Evolutionary conservation across 2,888 invertebrate species (phyloP).

Genomic region (Aphidoletes aphidimyza): DNA sequence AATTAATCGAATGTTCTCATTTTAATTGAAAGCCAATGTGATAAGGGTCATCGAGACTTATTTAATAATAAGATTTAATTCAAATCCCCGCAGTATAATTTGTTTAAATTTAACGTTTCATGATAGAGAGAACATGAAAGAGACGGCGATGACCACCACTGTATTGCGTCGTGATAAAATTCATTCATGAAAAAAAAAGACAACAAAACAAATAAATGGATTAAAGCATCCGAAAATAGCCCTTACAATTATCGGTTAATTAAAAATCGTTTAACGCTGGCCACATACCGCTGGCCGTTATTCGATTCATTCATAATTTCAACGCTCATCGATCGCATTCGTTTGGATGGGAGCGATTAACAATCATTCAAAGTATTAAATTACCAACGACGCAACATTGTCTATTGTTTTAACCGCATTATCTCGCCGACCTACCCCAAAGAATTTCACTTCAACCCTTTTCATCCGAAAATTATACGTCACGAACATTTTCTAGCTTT

Average conservation of each 20-base stretch:
- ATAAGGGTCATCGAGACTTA: conserved; percentile 24
- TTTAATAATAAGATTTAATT: conserved; percentile 19
- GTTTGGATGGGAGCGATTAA: too few relatives aligned
- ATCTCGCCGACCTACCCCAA: conserved; percentile 8
- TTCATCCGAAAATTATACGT: not conserved
- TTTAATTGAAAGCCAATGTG: not conserved
- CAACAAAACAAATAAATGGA: not conserved
- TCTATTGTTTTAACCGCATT: not conserved
- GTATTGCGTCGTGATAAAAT: not conserved
- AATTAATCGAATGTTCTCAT: not conserved
- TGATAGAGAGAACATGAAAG: not conserved
- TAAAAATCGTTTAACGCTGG: conserved; percentile 13
- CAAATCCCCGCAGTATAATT: not conserved
- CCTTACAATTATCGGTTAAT: not conserved
- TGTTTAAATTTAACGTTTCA: not conserved
- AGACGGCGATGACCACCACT: not conserved
- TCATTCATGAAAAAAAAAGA: conserved; percentile 4
- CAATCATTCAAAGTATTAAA: not conserved
- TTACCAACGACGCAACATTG: too few relatives aligned
- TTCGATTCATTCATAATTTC: conserved; percentile 13
- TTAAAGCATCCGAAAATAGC: not conserved
- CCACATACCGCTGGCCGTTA: not conserved
- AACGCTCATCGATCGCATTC: not conserved
- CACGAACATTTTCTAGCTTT: not conserved
- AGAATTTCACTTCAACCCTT: not conserved